Conservation (phyloP, 2,113 vertebrate genomes). For the Riparia riparia region DNA sequence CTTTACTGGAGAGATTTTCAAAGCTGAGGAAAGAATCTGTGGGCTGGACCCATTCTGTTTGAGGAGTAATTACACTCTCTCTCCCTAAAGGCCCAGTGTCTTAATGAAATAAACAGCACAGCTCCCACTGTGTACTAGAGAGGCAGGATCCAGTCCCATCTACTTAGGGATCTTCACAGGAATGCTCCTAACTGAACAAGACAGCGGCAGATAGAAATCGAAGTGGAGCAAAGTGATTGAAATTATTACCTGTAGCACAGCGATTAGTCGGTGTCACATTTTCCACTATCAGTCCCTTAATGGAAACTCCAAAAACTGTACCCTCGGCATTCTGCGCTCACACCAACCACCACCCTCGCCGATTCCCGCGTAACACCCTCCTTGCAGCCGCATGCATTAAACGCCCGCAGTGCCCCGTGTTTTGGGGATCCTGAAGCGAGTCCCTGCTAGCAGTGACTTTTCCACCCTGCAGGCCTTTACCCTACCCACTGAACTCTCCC, state of each 20-base stretch:
- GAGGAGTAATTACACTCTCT: neutral
- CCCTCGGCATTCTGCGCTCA: neutral
- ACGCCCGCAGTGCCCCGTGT: neutral
- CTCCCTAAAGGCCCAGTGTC: neutral
- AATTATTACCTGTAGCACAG: neutral
- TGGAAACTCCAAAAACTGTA: neutral
- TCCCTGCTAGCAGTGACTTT: neutral
- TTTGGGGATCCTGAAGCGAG: neutral
- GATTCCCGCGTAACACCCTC: neutral
- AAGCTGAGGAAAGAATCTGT: slow-evolving; percentile 18
- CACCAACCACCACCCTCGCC: neutral
- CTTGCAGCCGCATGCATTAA: neutral
- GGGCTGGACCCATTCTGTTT: neutral
- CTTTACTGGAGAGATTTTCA: neutral
- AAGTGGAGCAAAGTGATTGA: neutral
- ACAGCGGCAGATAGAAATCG: slow-evolving; percentile 3
- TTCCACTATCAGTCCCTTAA: neutral
- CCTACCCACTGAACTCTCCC: slow-evolving; percentile 40
- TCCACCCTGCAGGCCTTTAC: slow-evolving; percentile 12
- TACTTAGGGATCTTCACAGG: neutral
- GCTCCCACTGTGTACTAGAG: neutral
- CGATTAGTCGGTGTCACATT: neutral
- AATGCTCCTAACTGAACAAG: neutral
- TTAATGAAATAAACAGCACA: neutral
- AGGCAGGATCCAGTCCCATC: neutral